Percentiles rank a stretch among this genome's conserved stretches.
Evolutionary conservation across 2,888 invertebrate species (phyloP).

Genomic region (Microctonus hyperodae): DNA sequence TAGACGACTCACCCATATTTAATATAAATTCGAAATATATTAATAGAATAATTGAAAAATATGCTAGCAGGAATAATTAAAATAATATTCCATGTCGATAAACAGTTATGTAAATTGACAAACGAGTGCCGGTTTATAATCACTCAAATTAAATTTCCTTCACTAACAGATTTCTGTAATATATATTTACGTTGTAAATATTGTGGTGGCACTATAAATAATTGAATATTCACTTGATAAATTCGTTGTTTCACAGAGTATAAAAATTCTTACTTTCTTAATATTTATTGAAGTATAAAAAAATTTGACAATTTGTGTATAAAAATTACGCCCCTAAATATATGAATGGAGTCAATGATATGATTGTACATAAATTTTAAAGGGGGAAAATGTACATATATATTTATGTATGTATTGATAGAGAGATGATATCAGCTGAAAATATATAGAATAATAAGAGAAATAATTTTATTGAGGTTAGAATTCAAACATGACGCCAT

Average conservation of each 20-base stretch:
- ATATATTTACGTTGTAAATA: neutral
- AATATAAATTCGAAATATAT: constrained; percentile 12
- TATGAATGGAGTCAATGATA: constrained; percentile 19
- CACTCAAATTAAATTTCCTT: neutral
- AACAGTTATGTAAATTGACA: constrained; percentile 37
- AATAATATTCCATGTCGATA: neutral
- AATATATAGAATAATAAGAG: too few relatives aligned
- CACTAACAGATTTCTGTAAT: too few relatives aligned
- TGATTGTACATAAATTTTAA: neutral
- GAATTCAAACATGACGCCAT: neutral
- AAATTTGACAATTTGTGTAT: constrained; percentile 14
- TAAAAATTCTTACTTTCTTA: too few relatives aligned
- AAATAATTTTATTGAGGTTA: neutral
- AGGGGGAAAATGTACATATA: too few relatives aligned
- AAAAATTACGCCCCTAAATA: constrained; percentile 40
- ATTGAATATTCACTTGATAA: neutral
- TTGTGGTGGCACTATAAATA: neutral
- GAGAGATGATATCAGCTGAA: neutral
- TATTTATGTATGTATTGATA: neutral
- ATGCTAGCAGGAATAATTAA: constrained; percentile 21
- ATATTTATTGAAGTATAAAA: too few relatives aligned
- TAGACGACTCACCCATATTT: constrained; percentile 36
- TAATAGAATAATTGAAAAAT: constrained; percentile 24
- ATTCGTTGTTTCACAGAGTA: constrained; percentile 1
- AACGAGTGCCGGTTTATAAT: constrained; percentile 17